A percentile compares a stretch with the other conserved stretches of the same genome.
These are phyloP conservation scores for Merops nubicus DNA, from an alignment of 2,113 vertebrate genomes.

Conservation along the genomic window DNA sequence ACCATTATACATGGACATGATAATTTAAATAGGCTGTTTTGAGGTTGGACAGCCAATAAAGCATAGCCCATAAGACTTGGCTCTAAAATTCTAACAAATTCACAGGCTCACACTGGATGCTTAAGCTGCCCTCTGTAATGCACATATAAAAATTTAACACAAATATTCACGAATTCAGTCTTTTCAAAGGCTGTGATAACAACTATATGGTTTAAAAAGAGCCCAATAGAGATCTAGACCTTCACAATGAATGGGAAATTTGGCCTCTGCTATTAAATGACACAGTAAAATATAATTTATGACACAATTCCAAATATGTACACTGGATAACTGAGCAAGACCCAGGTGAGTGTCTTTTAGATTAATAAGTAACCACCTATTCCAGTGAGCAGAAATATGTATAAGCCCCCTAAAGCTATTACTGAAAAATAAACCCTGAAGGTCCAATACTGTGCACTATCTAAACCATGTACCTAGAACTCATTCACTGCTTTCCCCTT, in stretches of 20 bases:
- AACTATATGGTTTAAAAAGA: background rate
- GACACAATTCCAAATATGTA: conserved; percentile 9
- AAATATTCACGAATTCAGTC: background rate
- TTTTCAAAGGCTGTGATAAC: background rate
- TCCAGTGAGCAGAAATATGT: background rate
- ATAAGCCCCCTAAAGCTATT: background rate
- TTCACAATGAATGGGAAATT: background rate
- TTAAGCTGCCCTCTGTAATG: background rate
- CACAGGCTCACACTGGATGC: background rate
- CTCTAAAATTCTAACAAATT: background rate
- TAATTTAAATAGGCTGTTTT: background rate
- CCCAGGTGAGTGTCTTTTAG: background rate
- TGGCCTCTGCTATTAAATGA: background rate
- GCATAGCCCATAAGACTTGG: background rate
- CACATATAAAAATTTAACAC: background rate
- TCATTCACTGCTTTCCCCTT: background rate
- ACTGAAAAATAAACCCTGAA: background rate
- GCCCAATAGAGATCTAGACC: background rate
- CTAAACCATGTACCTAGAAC: background rate
- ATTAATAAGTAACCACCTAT: background rate
- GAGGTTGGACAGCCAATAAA: background rate
- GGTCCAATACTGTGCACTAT: background rate
- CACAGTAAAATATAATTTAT: background rate
- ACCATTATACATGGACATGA: background rate
- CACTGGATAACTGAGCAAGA: background rate